A percentile compares a stretch with the other conserved stretches of the same genome.
phyloP scores from a whole-genome alignment of 1,140 invertebrate species.

The Eupristina koningsbergeri region DNA sequence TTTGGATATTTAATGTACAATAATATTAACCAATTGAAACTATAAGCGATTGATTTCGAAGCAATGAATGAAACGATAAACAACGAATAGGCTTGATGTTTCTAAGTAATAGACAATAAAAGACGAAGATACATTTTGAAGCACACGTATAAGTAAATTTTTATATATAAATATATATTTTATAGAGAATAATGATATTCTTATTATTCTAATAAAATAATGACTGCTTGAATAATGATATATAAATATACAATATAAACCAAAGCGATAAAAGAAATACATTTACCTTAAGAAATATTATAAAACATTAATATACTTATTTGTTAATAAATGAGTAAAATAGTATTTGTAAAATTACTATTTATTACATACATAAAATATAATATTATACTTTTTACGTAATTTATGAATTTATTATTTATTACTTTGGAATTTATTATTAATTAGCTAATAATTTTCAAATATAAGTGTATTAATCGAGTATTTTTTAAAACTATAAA shows the following conservation, averaged over 20 bases:
- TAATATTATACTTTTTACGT: no score
- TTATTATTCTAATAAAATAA: no score
- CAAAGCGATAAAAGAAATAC: no score
- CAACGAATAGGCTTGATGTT: not conserved
- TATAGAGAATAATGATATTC: not conserved
- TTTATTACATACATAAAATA: not conserved
- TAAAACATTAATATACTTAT: not conserved
- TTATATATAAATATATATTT: not conserved
- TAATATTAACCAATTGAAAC: not conserved
- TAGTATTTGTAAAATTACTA: not conserved
- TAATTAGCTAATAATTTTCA: no score
- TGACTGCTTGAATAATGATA: not conserved
- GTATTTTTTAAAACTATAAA: no score
- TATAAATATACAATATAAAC: not conserved
- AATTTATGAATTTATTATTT: no score
- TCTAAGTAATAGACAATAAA: not conserved
- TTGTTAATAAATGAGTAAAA: not conserved
- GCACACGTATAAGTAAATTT: not conserved
- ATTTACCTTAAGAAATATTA: not conserved
- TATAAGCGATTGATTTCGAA: not conserved
- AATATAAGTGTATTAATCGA: no score
- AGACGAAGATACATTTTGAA: not conserved
- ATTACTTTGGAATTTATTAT: no score
- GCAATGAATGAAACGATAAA: not conserved
- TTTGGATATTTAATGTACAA: constrained; percentile 5